Evolutionary conservation across 2,888 invertebrate genomes (phyloP), one percentile per base, ranked within the genome.

Genomic region (Philereme vetulata): DNA sequence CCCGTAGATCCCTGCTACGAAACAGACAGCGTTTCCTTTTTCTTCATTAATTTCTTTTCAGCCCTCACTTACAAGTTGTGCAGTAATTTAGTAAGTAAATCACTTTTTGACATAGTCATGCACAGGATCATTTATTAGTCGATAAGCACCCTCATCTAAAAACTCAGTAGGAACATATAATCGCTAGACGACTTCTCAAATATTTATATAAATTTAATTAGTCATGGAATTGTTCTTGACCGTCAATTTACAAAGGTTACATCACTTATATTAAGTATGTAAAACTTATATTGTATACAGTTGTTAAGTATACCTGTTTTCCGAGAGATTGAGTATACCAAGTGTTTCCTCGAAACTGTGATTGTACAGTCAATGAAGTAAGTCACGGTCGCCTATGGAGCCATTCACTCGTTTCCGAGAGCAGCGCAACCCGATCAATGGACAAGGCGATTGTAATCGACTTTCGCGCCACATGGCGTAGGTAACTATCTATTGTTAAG

Each of bases 301-400:
- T 2, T 21, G 21, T 21, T 21, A 21, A 21, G 21, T 21, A 21
- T 21, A 21, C 21, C 21, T 21, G 21, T 21, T 21, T 21, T 21
- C 21, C 21, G 21, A 21, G 21, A 21, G 21, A 21, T 21, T n/a
- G 10, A 48, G 34, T 40, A 21, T 9, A 38, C 56, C 52, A 62
- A 58, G 0, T 58, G 10, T 55, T 49, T 51, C 67, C 67, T 66
- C 60, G 58, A 63, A 68, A 74, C 78, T 81, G 80, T 84, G 84
- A 81, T 81, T 84, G 83, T 51, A 89, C 89, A 58, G 84, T 85
- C 82, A 85, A 83, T 82, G 84, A 84, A 78, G 78, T 82, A 81
- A 87, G 86, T 78, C 88, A 88, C 81, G 87, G 90, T 76, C 88
- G 72, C 52, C 5, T 44, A 58, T 58, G 45, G 62, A 77, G 75